Conservation (phyloP, 2,113 vertebrate species). For the Colaptes auratus region DNA sequence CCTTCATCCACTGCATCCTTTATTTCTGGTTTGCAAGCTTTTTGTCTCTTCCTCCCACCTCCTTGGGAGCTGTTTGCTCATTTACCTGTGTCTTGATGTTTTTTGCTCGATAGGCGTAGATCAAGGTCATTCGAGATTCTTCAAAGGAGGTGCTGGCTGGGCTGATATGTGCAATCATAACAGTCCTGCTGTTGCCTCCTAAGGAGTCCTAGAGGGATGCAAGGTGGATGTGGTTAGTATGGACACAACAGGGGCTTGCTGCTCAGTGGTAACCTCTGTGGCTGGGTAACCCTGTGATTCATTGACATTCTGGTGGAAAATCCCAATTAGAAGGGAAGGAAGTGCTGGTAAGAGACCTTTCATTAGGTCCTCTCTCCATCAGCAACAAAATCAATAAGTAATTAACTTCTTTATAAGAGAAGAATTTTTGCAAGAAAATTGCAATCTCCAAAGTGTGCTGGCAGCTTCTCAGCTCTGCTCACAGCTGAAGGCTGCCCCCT, state of each 20-base stretch:
- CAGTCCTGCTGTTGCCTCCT: slow-evolving; percentile 71
- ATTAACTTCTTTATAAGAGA: slow-evolving; percentile 24
- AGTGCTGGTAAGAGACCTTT: background rate
- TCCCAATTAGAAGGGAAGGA: slow-evolving; percentile 14
- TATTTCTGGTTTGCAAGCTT: background rate
- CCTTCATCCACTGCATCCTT: background rate
- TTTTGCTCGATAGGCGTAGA: slow-evolving; percentile 65
- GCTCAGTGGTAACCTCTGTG: background rate
- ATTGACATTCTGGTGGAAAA: slow-evolving; percentile 20
- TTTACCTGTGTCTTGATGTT: slow-evolving; percentile 72
- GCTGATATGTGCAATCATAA: slow-evolving; percentile 75
- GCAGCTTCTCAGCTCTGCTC: background rate
- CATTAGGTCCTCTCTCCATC: background rate
- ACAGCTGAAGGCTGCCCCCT: background rate
- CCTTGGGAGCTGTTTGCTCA: background rate
- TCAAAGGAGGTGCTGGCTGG: slow-evolving; percentile 70
- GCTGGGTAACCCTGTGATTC: background rate
- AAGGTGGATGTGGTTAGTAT: background rate
- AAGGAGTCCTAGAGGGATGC: slow-evolving; percentile 60
- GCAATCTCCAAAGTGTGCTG: background rate
- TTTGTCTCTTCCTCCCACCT: background rate
- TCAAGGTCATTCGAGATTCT: slow-evolving; percentile 70
- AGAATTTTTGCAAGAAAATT: background rate
- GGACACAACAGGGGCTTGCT: background rate
- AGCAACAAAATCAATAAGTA: slow-evolving; percentile 54